These are phyloP conservation scores for Phthorimaea operculella DNA, from an alignment of 1,140 invertebrate genomes.

Conservation along the genomic window DNA sequence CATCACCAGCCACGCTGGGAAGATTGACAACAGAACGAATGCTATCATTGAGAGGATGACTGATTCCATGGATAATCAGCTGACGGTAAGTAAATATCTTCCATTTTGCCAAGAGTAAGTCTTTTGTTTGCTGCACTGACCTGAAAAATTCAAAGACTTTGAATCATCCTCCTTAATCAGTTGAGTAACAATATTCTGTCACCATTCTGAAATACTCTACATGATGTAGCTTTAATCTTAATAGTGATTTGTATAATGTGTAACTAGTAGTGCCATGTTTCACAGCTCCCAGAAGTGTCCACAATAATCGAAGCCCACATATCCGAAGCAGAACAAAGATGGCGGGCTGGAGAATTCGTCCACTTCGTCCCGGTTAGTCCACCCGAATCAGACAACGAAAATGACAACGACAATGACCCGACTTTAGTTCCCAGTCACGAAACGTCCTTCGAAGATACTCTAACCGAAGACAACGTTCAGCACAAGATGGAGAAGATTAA, in stretches of 20 bases:
- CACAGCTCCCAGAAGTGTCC: slow-evolving; percentile 31
- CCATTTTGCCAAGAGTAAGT: neutral
- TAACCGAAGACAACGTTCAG: slow-evolving; percentile 30
- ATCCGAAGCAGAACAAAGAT: slow-evolving; percentile 32
- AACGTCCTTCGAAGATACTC: slow-evolving; percentile 40
- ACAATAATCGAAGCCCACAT: slow-evolving; percentile 43
- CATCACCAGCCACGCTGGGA: slow-evolving; percentile 38
- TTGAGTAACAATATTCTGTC: too few species aligned
- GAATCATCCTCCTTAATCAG: too few species aligned
- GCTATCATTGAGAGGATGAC: slow-evolving; percentile 46
- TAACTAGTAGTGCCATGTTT: too few species aligned
- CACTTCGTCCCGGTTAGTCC: slow-evolving; percentile 27
- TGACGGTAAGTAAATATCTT: slow-evolving; percentile 25
- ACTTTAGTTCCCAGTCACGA: slow-evolving; percentile 38
- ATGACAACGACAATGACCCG: slow-evolving; percentile 29
- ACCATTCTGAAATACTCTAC: too few species aligned
- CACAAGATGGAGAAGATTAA: slow-evolving; percentile 12
- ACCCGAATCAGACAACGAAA: slow-evolving; percentile 24
- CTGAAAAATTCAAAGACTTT: too few species aligned
- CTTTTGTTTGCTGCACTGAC: too few species aligned
- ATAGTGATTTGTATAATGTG: too few species aligned
- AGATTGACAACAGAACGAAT: slow-evolving; percentile 51
- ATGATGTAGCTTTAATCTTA: too few species aligned
- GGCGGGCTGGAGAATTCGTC: slow-evolving; percentile 26
- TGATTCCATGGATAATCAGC: slow-evolving; percentile 32